phyloP scores from a whole-genome alignment of 2,113 vertebrate species.

The Oxygymnocypris stewartii region DNA sequence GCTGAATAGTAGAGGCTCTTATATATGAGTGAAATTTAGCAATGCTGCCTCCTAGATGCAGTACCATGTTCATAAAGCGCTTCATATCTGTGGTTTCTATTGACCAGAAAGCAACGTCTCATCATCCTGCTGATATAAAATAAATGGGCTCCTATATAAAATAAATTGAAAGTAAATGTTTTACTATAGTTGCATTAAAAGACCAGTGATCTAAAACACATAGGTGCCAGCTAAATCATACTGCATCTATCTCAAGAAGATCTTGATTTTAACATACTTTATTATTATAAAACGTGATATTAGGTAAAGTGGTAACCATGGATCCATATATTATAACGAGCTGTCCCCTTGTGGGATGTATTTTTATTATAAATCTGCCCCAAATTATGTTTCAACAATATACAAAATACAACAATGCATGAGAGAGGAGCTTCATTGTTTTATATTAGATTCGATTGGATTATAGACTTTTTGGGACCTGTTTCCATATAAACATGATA shows the following conservation, averaged over 20 bases:
- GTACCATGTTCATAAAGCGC: neutral
- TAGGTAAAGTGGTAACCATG: neutral
- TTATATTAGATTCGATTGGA: neutral
- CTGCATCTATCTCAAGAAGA: neutral
- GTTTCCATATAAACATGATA: neutral
- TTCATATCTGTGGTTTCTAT: neutral
- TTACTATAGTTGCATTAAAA: neutral
- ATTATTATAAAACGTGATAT: neutral
- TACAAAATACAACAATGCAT: neutral
- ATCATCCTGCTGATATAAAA: neutral
- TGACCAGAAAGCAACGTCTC: neutral
- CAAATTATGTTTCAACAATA: neutral
- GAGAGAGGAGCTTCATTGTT: neutral
- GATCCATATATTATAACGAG: neutral
- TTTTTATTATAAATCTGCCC: neutral
- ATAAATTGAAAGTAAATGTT: neutral
- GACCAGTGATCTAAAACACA: neutral
- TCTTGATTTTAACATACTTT: neutral
- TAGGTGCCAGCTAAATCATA: neutral
- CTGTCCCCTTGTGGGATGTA: neutral
- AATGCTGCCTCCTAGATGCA: slow-evolving; percentile 27
- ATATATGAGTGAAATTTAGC: neutral
- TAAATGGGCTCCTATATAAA: neutral
- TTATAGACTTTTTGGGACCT: neutral
- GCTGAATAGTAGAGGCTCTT: neutral